phyloP scores from a whole-genome alignment of 2,888 invertebrate genomes.

The Fissipunctia ypsillon region DNA sequence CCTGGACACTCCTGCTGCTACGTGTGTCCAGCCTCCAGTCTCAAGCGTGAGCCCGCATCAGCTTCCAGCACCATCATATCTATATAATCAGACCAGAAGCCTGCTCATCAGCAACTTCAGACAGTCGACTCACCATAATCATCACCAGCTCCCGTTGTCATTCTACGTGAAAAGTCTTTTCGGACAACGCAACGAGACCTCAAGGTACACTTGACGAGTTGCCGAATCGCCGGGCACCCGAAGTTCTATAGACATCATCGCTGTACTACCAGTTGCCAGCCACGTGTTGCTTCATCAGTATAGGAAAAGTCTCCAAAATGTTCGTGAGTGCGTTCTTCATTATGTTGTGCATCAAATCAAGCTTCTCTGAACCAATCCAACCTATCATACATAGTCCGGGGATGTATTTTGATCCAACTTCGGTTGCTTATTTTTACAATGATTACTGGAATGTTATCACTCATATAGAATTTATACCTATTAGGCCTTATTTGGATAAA shows the following conservation, averaged over 20 bases:
- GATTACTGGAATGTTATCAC: constrained; percentile 47
- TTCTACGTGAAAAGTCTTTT: neutral
- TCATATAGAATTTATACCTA: constrained; percentile 41
- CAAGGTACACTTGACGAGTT: neutral
- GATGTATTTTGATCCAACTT: constrained; percentile 41
- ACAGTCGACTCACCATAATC: neutral
- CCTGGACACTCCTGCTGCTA: neutral
- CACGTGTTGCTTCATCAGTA: no score
- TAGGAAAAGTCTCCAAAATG: constrained; percentile 8
- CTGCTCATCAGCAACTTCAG: neutral
- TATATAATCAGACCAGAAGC: constrained; percentile 3
- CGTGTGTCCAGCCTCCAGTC: neutral
- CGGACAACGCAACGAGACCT: neutral
- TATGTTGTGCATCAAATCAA: constrained; percentile 17
- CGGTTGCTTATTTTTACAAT: constrained; percentile 37
- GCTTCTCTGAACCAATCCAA: constrained; percentile 24
- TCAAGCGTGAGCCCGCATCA: neutral
- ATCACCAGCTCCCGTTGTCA: neutral
- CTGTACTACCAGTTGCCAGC: neutral
- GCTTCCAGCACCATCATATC: neutral
- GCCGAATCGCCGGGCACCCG: neutral
- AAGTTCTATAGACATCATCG: neutral
- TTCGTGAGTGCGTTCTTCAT: constrained; percentile 41
- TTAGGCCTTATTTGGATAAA: constrained; percentile 47
- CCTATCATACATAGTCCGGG: constrained; percentile 38